These are phyloP conservation scores for Drosophila nr. medialis DNA, from an alignment of 2,888 invertebrate species.

Conservation along the genomic window DNA sequence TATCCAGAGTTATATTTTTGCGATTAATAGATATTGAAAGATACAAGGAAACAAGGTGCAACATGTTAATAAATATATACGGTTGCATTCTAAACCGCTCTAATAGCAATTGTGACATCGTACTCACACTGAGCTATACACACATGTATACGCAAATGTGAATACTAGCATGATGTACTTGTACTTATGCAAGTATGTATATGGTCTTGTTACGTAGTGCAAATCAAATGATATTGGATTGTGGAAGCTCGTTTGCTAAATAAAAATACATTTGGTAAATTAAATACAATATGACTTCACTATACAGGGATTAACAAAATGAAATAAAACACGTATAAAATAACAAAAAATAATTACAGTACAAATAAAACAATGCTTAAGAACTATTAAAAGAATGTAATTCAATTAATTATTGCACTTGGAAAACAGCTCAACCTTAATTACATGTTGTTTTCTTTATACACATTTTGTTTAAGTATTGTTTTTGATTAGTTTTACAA, in stretches of 20 bases:
- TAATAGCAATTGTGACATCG: slow-evolving; percentile 37
- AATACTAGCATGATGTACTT: background rate
- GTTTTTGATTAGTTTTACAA: slow-evolving; percentile 7
- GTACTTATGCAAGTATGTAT: slow-evolving; percentile 13
- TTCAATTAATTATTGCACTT: slow-evolving; percentile 54
- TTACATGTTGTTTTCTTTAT: slow-evolving; percentile 8
- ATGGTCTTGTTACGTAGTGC: slow-evolving; percentile 42
- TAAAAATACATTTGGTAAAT: slow-evolving; percentile 48
- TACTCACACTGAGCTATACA: slow-evolving; percentile 11
- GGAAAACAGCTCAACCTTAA: slow-evolving; percentile 45
- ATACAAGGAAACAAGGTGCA: slow-evolving; percentile 1
- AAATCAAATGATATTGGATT: slow-evolving; percentile 17
- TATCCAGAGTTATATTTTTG: background rate
- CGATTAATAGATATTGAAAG: background rate
- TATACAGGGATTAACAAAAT: slow-evolving; percentile 42
- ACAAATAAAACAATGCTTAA: slow-evolving; percentile 40
- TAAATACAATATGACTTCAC: slow-evolving; percentile 41
- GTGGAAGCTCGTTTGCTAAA: slow-evolving; percentile 52
- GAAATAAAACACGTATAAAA: background rate
- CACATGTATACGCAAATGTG: background rate
- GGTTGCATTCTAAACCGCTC: slow-evolving; percentile 12
- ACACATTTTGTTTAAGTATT: background rate
- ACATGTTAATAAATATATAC: slow-evolving; percentile 24
- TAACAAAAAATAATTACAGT: slow-evolving; percentile 6
- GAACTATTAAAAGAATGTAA: slow-evolving; percentile 43